Evolutionary conservation across 2,888 invertebrate genomes (phyloP).

Genomic region (Lithophane semibrunnea): DNA sequence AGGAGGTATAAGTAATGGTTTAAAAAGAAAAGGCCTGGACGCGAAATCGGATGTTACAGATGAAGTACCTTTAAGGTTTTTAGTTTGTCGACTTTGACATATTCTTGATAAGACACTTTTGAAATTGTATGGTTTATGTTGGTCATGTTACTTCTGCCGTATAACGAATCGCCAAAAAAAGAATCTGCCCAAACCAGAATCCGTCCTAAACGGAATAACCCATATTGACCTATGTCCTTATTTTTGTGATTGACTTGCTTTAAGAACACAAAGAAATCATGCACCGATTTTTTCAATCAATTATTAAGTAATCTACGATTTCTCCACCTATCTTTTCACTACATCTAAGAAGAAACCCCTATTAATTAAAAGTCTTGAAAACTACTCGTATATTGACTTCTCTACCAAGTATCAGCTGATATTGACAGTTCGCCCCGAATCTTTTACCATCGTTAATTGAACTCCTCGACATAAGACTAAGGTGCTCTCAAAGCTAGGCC

Average conservation of each 20-base stretch:
- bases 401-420: conserved; percentile 3
- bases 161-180: too few relatives aligned
- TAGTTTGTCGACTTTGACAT: too few relatives aligned
- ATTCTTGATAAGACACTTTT: too few relatives aligned
- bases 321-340: neutral
- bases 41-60: too few relatives aligned
- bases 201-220: too few relatives aligned
- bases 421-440: conserved; percentile 28
- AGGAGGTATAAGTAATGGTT: too few relatives aligned
- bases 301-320: neutral
- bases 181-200: too few relatives aligned
- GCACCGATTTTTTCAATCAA: neutral
- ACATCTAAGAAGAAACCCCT: neutral
- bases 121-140: too few relatives aligned
- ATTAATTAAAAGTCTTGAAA: conserved; percentile 2
- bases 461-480: conserved; percentile 25
- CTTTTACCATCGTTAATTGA: conserved; percentile 40
- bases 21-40: too few relatives aligned
- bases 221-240: too few relatives aligned
- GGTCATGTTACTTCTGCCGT: too few relatives aligned
- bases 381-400: conserved; percentile 1
- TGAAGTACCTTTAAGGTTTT: too few relatives aligned
- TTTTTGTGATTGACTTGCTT: neutral
- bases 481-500: conserved; percentile 41
- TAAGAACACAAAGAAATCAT: neutral